Conservation (phyloP, 1,140 invertebrate genomes). For the Amphibalanus amphitrite region DNA sequence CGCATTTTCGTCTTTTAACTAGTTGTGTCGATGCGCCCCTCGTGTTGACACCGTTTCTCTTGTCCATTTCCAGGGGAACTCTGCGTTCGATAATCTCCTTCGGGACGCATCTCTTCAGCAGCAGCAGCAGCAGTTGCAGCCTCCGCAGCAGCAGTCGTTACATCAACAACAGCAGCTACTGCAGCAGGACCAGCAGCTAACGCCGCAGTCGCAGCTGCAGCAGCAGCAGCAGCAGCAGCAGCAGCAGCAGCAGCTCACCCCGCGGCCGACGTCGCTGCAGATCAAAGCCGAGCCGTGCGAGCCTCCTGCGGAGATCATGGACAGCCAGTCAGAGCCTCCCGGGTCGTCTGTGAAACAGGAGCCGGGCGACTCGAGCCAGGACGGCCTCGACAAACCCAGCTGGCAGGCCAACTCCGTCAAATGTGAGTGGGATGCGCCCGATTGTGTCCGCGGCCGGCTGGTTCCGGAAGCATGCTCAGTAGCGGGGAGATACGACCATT, state of each 20-base stretch:
- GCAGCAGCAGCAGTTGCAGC: background rate
- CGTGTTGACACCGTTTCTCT: too few relatives aligned
- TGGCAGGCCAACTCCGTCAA: background rate
- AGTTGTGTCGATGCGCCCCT: too few relatives aligned
- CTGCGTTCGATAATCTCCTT: background rate
- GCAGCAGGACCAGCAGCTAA: background rate
- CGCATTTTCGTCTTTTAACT: too few relatives aligned
- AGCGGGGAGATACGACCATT: too few relatives aligned
- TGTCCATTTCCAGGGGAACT: background rate
- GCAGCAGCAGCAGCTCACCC: constrained; percentile 1
- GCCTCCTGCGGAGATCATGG: background rate
- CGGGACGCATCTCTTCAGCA: background rate
- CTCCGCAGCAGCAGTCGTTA: background rate
- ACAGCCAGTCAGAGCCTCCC: constrained; percentile 9
- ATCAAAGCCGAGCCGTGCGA: constrained; percentile 9
- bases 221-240: background rate
- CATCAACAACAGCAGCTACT: constrained; percentile 4
- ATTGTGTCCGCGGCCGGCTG: too few relatives aligned
- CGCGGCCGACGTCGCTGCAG: constrained; percentile 11
- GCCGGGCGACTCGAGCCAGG: background rate
- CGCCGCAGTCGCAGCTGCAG: background rate
- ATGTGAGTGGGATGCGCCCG: background rate
- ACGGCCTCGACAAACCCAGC: background rate
- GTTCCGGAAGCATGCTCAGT: too few relatives aligned
- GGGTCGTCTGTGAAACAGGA: constrained; percentile 11